Percentiles rank a stretch among this genome's conserved stretches.
Conservation (phyloP, 2,113 vertebrate genomes). For the Apus apus region DNA sequence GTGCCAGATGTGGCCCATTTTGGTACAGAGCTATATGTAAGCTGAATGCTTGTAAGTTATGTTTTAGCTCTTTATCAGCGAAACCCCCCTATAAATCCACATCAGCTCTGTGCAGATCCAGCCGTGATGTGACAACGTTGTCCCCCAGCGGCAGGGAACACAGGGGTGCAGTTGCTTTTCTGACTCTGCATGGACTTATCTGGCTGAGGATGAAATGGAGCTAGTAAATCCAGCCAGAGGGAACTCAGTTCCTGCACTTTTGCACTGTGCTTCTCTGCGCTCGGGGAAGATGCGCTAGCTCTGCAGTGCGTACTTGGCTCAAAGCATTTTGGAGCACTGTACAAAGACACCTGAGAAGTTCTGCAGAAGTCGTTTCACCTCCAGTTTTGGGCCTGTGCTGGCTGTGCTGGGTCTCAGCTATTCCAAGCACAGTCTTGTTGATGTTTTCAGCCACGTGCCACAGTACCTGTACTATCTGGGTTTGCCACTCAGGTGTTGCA, state of each 20-base stretch:
- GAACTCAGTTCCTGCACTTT: not conserved
- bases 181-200: not conserved
- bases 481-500: not conserved
- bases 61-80: not conserved
- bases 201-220: not conserved
- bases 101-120: not conserved
- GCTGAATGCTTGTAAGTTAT: accelerated
- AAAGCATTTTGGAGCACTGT: accelerated
- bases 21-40: not conserved
- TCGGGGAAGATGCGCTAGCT: accelerated
- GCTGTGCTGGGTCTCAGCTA: not conserved
- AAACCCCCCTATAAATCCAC: not conserved
- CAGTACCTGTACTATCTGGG: not conserved
- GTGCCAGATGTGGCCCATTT: not conserved
- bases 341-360: not conserved
- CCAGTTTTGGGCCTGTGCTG: not conserved
- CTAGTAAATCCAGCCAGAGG: not conserved
- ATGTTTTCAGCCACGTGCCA: not conserved
- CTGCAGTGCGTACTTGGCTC: accelerated
- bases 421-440: not conserved
- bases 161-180: not conserved
- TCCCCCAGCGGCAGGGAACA: not conserved
- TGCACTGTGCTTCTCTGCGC: too few species aligned
- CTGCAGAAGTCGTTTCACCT: not conserved
- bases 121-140: not conserved